A percentile compares a stretch with the other conserved stretches of the same genome.
These are phyloP conservation scores for Muntiacus reevesi DNA, from an alignment of 2,113 vertebrate species.

Conservation along the genomic window DNA sequence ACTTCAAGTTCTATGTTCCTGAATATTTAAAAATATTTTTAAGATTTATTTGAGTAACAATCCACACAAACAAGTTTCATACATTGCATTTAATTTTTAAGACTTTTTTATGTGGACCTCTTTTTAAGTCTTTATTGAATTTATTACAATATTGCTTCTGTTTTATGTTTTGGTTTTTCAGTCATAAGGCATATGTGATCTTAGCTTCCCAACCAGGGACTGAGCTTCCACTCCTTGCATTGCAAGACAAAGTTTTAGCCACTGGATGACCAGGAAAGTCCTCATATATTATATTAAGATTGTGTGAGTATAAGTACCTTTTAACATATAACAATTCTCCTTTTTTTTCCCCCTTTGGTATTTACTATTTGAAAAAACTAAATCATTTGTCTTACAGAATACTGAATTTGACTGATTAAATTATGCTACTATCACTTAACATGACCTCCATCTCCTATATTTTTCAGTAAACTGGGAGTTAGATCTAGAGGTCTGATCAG, in stretches of 20 bases:
- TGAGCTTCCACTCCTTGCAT: background rate
- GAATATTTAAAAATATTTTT: background rate
- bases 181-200: background rate
- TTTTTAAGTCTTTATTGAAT: background rate
- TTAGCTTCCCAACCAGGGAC: background rate
- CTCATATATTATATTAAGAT: background rate
- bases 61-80: background rate
- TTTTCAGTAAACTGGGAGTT: background rate
- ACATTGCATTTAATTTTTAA: background rate
- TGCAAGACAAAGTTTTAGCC: background rate
- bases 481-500: background rate
- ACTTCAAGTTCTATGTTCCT: background rate
- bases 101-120: background rate
- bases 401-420: background rate
- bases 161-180: background rate
- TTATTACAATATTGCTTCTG: background rate
- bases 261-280: background rate
- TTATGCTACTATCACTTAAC: background rate
- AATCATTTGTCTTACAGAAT: background rate
- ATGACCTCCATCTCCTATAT: background rate
- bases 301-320: background rate
- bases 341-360: background rate
- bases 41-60: background rate
- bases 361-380: background rate
- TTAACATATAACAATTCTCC: background rate